A percentile compares a stretch with the other conserved stretches of the same genome.
phyloP scores from a whole-genome alignment of 37 sponge, comb jelly and placozoan genomes.

The Petrosia ficiformis region DNA sequence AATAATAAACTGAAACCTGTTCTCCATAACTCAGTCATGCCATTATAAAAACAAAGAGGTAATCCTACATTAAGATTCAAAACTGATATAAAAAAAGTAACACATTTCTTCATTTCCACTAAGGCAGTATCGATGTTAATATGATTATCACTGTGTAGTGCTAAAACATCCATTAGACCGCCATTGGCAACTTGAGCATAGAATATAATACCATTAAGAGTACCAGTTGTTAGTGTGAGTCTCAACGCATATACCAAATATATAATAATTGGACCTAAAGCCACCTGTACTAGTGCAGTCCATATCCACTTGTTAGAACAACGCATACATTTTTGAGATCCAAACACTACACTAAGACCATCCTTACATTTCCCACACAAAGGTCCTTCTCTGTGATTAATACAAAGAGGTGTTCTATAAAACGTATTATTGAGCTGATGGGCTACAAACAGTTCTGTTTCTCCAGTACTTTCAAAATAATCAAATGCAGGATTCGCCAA shows the following conservation, averaged over 20 bases:
- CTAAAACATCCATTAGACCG: too few relatives aligned
- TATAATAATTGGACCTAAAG: constrained; percentile 30
- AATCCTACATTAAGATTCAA: constrained; percentile 56
- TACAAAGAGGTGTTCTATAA: background rate
- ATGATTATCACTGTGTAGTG: background rate
- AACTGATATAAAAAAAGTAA: constrained; percentile 16
- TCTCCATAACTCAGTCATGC: constrained; percentile 38
- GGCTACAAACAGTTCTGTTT: too few relatives aligned
- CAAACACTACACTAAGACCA: constrained; percentile 33
- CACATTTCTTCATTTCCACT: background rate
- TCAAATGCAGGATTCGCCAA: too few relatives aligned
- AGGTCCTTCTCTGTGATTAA: constrained; percentile 7
- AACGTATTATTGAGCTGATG: too few relatives aligned
- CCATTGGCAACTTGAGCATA: constrained; percentile 58
- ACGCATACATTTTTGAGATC: constrained; percentile 11
- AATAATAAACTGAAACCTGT: constrained; percentile 39
- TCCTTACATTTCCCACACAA: background rate
- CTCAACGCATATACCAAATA: constrained; percentile 17
- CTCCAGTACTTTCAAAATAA: too few relatives aligned
- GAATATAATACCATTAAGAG: constrained; percentile 38
- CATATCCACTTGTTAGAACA: constrained; percentile 20
- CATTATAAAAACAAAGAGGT: constrained; percentile 47
- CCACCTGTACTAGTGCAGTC: background rate
- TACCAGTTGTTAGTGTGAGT: constrained; percentile 37
- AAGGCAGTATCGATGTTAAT: too few relatives aligned